A percentile compares a stretch with the other conserved stretches of the same genome.
phyloP scores from a whole-genome alignment of 2,797 vertebrate species.

The Lates japonicus region DNA sequence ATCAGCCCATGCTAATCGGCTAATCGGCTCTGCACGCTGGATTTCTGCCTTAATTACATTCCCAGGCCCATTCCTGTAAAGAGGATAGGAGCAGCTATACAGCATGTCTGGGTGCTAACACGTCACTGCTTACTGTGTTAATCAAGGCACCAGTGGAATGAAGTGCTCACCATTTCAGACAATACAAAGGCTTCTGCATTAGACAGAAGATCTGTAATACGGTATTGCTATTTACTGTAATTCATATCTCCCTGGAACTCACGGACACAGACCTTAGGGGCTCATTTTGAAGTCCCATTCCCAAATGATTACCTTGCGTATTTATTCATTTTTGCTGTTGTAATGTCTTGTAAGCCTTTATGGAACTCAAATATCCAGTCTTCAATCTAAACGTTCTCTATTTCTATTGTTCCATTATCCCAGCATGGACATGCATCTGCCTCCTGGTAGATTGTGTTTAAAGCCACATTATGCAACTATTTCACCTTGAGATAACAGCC shows the following conservation, averaged over 20 bases:
- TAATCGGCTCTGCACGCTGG: not conserved
- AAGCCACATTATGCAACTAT: no score
- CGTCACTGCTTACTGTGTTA: not conserved
- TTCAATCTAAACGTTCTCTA: no score
- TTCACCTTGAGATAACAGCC: no score
- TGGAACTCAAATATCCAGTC: no score
- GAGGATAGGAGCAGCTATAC: not conserved
- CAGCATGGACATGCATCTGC: no score
- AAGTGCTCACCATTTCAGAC: not conserved
- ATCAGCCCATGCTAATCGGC: not conserved
- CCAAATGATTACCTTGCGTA: not conserved
- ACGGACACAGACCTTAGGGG: not conserved
- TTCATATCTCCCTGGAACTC: not conserved
- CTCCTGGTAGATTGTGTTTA: not conserved
- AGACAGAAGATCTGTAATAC: not conserved
- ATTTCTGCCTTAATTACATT: conserved; percentile 31
- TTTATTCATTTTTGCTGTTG: not conserved
- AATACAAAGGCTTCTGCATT: not conserved
- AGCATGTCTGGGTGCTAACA: not conserved
- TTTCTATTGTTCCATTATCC: no score
- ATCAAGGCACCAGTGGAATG: not conserved
- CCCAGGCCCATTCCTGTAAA: conserved; percentile 29
- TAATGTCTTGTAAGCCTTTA: no score
- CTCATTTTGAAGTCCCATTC: not conserved
- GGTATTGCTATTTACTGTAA: not conserved